These are phyloP conservation scores for Geococcyx californianus DNA, from an alignment of 2,113 vertebrate genomes.

Conservation along the genomic window DNA sequence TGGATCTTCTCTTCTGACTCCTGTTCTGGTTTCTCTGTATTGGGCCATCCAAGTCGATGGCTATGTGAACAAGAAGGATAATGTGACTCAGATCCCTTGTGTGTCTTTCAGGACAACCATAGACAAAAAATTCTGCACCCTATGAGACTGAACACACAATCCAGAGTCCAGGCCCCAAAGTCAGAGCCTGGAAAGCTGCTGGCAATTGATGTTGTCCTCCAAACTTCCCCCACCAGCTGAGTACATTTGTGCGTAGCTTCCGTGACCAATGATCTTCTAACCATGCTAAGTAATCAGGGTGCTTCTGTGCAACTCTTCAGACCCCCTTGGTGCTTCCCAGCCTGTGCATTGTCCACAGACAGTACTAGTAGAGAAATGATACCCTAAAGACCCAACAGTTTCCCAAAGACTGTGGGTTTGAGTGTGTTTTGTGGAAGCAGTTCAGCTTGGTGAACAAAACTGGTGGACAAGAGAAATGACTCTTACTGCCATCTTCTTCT, in stretches of 20 bases:
- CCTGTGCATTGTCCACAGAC: background rate
- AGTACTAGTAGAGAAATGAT: background rate
- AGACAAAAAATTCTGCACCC: background rate
- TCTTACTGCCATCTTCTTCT: background rate
- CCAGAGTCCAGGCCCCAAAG: background rate
- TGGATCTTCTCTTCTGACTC: background rate
- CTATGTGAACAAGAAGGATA: background rate
- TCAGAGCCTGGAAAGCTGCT: background rate
- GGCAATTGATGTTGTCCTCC: background rate
- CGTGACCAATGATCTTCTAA: background rate
- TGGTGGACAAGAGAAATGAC: background rate
- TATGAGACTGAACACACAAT: background rate
- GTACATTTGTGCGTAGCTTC: background rate
- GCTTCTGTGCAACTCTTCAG: background rate
- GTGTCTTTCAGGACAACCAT: background rate
- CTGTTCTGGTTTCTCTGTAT: background rate
- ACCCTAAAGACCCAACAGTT: background rate
- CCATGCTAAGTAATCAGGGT: background rate
- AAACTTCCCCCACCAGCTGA: background rate
- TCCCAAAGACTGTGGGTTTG: background rate
- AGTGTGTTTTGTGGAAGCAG: background rate
- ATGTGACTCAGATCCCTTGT: accelerated
- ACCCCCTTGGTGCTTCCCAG: background rate
- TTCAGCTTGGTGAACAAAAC: background rate
- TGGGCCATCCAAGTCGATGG: background rate